Evolutionary conservation across 2,888 invertebrate genomes (phyloP).

Genomic region (Agrochola macilenta): DNA sequence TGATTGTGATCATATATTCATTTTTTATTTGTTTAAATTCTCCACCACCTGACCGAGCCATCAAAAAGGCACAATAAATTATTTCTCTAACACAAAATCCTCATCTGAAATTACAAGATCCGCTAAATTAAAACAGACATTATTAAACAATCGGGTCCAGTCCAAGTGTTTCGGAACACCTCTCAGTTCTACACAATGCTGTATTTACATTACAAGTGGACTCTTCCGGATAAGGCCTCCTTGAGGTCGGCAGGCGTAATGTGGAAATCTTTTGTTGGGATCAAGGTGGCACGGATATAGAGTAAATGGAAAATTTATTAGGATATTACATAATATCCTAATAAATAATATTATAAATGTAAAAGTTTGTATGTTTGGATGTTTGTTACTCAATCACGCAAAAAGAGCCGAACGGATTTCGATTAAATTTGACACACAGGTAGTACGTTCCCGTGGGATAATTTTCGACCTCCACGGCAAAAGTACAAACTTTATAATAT

Average conservation of each 20-base stretch:
- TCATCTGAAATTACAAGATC: slow-evolving; percentile 28
- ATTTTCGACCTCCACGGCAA: no score
- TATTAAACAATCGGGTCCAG: slow-evolving; percentile 69
- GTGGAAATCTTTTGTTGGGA: slow-evolving; percentile 87
- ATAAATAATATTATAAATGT: no score
- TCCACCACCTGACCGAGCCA: neutral
- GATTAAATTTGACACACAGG: no score
- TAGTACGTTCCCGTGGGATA: no score
- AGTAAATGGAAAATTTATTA: no score
- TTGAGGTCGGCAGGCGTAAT: slow-evolving; percentile 85
- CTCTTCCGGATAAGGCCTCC: slow-evolving; percentile 87
- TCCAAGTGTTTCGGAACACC: slow-evolving; percentile 70
- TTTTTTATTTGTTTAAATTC: no score
- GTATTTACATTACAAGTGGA: slow-evolving; percentile 89
- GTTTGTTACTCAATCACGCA: no score
- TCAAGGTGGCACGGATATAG: slow-evolving; percentile 70
- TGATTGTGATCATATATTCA: no score
- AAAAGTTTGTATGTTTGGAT: no score
- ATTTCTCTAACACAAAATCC: slow-evolving; percentile 6
- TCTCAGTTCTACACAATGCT: slow-evolving; percentile 77
- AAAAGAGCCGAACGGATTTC: no score
- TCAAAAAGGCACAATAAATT: neutral
- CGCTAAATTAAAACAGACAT: slow-evolving; percentile 59
- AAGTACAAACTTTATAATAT: no score
- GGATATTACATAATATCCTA: no score